Percentiles rank a stretch among this genome's conserved stretches.
These are phyloP conservation scores for Pterocles gutturalis DNA, from an alignment of 2,113 vertebrate species.

Conservation along the genomic window DNA sequence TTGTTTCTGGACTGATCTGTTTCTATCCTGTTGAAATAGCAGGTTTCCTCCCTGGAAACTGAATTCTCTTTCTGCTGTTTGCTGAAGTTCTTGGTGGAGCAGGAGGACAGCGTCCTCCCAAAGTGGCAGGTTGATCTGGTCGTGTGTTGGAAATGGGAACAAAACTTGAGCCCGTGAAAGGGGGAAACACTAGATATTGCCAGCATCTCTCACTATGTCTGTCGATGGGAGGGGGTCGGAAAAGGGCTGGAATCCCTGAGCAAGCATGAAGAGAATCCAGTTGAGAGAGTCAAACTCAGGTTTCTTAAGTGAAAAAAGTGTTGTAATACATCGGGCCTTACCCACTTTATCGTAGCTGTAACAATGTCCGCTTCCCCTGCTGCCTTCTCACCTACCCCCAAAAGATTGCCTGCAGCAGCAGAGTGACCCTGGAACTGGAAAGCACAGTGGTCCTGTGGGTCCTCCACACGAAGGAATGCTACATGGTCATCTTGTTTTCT, in stretches of 20 bases:
- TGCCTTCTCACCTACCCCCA: background rate
- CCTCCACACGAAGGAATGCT: background rate
- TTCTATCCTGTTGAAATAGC: slow-evolving; percentile 15
- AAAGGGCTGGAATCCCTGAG: slow-evolving; percentile 1
- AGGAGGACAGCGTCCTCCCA: background rate
- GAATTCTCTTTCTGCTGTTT: slow-evolving; percentile 47
- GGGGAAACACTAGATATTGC: background rate
- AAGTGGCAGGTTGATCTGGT: background rate
- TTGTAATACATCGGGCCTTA: background rate
- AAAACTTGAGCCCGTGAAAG: background rate
- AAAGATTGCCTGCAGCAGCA: background rate
- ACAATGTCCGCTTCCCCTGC: background rate
- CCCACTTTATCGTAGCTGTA: background rate
- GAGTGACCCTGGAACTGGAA: background rate
- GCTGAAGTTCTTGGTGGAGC: background rate
- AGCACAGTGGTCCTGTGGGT: background rate
- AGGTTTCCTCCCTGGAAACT: background rate
- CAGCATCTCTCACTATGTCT: background rate
- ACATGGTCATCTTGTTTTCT: background rate
- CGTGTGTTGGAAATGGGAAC: background rate
- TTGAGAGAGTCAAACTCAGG: slow-evolving; percentile 53
- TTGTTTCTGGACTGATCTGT: background rate
- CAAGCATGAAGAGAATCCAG: slow-evolving; percentile 13
- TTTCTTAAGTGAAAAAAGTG: slow-evolving; percentile 14
- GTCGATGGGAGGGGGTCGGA: background rate